Base-by-base conservation (phyloP, 1,140 invertebrate genomes). In the Leptinotarsa lineolata region DNA sequence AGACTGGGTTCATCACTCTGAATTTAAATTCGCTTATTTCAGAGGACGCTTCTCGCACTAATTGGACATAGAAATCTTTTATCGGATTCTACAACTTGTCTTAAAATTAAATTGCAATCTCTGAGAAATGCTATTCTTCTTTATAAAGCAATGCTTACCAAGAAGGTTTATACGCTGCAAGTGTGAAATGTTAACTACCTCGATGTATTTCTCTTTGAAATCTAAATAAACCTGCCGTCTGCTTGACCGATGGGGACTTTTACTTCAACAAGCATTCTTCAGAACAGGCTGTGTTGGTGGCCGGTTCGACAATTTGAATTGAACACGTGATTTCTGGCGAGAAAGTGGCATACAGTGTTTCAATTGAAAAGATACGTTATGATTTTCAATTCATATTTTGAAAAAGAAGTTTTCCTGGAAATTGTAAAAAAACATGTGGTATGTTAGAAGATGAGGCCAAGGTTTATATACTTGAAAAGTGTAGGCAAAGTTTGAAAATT, bases 21-120 rank as follows among this genome's bases (percentile, higher is more conserved):
- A 81, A 78, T 81, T 76, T 78, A 74, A 77, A 78, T 78, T 76
- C 70, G 73, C 72, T 77, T 64, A 79, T 78, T 79, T 77, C 30
- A 73, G 63, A 68, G 45, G 70, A 54, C 70, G 64, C 73, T 74
- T 76, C 58, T 72, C 54, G 58, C 74, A 60, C 76, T 79, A 79
- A 79, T 79, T 79, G 76, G 74, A 71, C 65, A 60, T 68, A 73
- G 65, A 73, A 68, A 73, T 61, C 68, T 76, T 75, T 75, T 75
- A 75, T 79, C 68, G 68, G 71, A 67, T 74, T 77, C 73, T 72
- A 71, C 58, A 18, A 24, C 58, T 64, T 30, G 69, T 71, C 69
- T 71, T 71, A 59, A 70, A 74, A 73, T 69, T 69, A 73, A 63
- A 72, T 74, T 24, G 73, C 61, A 70, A 54, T 70, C 22, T 66